Conservation (phyloP, 92 coral and sea anemone genomes). For the Bergia sp. region DNA sequence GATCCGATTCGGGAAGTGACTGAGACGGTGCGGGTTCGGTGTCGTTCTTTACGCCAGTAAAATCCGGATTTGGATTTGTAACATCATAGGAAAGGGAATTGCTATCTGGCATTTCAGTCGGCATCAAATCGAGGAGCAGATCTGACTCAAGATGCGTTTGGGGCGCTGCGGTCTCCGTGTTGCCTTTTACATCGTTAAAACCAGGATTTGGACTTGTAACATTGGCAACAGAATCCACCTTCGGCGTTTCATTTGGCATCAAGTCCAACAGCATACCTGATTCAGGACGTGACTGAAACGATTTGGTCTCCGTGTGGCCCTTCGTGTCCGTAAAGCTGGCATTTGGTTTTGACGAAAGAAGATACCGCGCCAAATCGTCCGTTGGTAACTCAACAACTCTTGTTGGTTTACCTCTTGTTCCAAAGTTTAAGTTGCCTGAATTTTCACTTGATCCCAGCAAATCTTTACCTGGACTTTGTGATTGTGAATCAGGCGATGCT, state of each 20-base stretch:
- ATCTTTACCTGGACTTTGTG: background rate
- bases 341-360: slow-evolving; percentile 17
- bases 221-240: background rate
- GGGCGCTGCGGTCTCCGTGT: no score
- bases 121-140: no score
- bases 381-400: background rate
- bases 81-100: no score
- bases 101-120: no score
- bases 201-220: background rate
- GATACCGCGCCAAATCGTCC: slow-evolving; percentile 18
- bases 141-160: no score
- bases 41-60: background rate
- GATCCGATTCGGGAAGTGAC: background rate
- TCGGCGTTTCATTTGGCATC: slow-evolving; percentile 8
- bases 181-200: no score
- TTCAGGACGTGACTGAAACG: background rate
- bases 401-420: background rate
- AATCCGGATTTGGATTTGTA: background rate
- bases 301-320: background rate
- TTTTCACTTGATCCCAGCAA: background rate
- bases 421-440: background rate
- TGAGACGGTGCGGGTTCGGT: background rate
- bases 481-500: background rate
- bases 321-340: background rate
- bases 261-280: slow-evolving; percentile 9